Conservation (phyloP, 2,888 invertebrate species). For the Temnothorax unifasciatus region DNA sequence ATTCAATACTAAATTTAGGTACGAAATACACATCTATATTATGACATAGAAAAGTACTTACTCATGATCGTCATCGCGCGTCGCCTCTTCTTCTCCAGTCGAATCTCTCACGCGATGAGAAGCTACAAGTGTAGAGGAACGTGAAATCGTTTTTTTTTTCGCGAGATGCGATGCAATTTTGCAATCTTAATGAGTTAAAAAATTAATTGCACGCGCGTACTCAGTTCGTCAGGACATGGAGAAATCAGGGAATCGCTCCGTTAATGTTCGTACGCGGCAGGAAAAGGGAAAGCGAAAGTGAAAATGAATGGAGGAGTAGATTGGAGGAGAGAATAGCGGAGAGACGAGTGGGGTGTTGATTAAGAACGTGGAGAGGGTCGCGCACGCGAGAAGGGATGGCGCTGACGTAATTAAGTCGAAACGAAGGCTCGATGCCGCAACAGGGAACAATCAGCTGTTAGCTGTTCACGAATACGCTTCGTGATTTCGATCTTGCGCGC, state of each 20-base stretch:
- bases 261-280: slow-evolving; percentile 25
- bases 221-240: slow-evolving; percentile 36
- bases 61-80: slow-evolving; percentile 10
- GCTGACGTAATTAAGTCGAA: slow-evolving; percentile 80
- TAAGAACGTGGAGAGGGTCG: slow-evolving; percentile 72
- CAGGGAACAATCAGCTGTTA: slow-evolving; percentile 81
- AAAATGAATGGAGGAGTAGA: slow-evolving; percentile 59
- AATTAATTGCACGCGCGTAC: slow-evolving; percentile 47
- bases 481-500: slow-evolving; percentile 56
- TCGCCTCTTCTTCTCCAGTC: slow-evolving; percentile 28
- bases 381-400: slow-evolving; percentile 63
- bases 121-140: background rate
- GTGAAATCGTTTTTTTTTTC: slow-evolving; percentile 2
- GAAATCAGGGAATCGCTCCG: slow-evolving; percentile 9
- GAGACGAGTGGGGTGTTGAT: slow-evolving; percentile 67
- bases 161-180: background rate
- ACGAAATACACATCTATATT: background rate
- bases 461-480: slow-evolving; percentile 73
- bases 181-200: background rate
- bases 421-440: slow-evolving; percentile 70
- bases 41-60: slow-evolving; percentile 27
- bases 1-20: slow-evolving; percentile 9
- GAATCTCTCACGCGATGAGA: slow-evolving; percentile 15
- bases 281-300: slow-evolving; percentile 71
- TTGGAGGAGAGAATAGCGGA: slow-evolving; percentile 42